Base-by-base conservation (phyloP, 2,888 invertebrate genomes). In the Melanargia galathea region DNA sequence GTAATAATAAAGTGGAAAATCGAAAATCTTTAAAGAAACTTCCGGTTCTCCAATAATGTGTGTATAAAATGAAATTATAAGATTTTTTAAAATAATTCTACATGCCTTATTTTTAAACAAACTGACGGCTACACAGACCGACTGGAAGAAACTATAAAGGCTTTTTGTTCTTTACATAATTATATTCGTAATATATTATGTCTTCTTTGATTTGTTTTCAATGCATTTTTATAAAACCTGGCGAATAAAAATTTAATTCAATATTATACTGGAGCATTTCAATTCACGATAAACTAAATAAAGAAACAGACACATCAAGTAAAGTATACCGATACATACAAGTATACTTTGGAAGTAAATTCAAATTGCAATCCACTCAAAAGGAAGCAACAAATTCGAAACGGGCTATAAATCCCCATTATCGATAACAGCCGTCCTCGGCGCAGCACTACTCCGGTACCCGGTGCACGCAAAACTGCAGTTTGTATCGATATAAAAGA, bases 401-500 rank as follows among this genome's bases (percentile, higher is more conserved):
- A 10, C n/a, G 30, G 26, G 52, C 22, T 55, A 43, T 61, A 64
- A 51, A 52, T 59, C 59, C 24, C 22, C 22, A 64, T 65, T 62
- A 68, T 69, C 68, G 69, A 69, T 67, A 59, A 40, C 59, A 59
- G 16, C 60, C 57, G 63, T 49, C 46, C 51, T 20, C 30, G 46
- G 56, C 55, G 16, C 72, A 74, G 63, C 74, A 71, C 75, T 74
- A 73, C 52, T 52, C 52, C 20, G 16, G 59, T 67, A 75, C 49
- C 46, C 49, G 20, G 55, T 63, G 66, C 86, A 86, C 84, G 86
- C 87, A 77, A 87, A 80, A 81, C 72, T 84, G 82, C 81, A 87
- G 77, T 86, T 86, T 83, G 73, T 78, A 74, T 78, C 78, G 79
- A 83, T 80, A 77, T 70, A 63, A 62, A 69, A 76, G 77, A 78